phyloP scores from a whole-genome alignment of 2,888 invertebrate genomes.

The Drosophila peninsularis region DNA sequence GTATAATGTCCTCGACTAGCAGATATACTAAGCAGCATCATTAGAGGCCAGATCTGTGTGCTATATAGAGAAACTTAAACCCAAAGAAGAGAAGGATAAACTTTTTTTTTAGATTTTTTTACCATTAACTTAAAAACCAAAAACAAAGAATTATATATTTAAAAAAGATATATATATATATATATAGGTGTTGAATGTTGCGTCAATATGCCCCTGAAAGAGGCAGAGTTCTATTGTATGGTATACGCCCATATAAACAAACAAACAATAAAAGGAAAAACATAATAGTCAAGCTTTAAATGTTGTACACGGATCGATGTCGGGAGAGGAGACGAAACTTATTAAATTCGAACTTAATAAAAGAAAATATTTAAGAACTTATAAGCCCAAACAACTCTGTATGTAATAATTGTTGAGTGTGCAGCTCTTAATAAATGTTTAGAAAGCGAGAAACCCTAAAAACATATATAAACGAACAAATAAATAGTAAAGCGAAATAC shows the following conservation, averaged over 20 bases:
- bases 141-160: neutral
- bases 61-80: slow-evolving; percentile 29
- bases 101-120: slow-evolving; percentile 71
- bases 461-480: slow-evolving; percentile 4
- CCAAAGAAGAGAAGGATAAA: slow-evolving; percentile 2
- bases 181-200: slow-evolving; percentile 67
- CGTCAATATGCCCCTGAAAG: slow-evolving; percentile 56
- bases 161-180: slow-evolving; percentile 11
- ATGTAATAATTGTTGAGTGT: slow-evolving; percentile 59
- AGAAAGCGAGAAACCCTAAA: slow-evolving; percentile 21
- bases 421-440: slow-evolving; percentile 56
- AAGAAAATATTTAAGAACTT: slow-evolving; percentile 16
- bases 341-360: slow-evolving; percentile 31
- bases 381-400: slow-evolving; percentile 37
- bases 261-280: slow-evolving; percentile 8
- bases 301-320: slow-evolving; percentile 60
- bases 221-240: slow-evolving; percentile 61
- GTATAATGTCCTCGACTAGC: slow-evolving; percentile 10
- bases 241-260: slow-evolving; percentile 28
- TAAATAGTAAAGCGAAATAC: slow-evolving; percentile 39
- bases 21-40: slow-evolving; percentile 7
- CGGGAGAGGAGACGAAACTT: slow-evolving; percentile 18
- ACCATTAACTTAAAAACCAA: slow-evolving; percentile 61
- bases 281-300: slow-evolving; percentile 71
- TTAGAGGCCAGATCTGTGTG: slow-evolving; percentile 37